These are phyloP conservation scores for Blastomussa wellsi DNA, from an alignment of 92 coral and sea anemone genomes.

Conservation along the genomic window DNA sequence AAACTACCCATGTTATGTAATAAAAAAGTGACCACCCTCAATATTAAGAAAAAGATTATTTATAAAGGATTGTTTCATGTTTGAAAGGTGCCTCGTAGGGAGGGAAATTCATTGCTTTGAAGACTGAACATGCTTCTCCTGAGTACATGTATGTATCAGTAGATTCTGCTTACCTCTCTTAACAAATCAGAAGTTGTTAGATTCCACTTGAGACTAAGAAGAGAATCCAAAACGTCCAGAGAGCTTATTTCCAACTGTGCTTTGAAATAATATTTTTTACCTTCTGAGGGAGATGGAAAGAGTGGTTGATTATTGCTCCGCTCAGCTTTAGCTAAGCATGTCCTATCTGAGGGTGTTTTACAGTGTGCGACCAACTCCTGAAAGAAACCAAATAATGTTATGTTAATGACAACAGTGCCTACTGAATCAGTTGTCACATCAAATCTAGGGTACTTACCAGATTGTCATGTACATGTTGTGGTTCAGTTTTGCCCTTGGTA, in stretches of 20 bases:
- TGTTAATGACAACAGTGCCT: neutral
- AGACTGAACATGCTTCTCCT: no score
- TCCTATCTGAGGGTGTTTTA: neutral
- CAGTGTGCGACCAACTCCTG: slow-evolving; percentile 55
- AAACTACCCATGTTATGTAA: no score
- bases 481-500: no score
- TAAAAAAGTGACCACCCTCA: no score
- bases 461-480: no score
- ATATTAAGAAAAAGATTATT: no score
- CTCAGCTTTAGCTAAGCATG: neutral
- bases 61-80: no score
- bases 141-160: neutral
- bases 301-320: slow-evolving; percentile 32
- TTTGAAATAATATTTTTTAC: slow-evolving; percentile 51
- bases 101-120: no score
- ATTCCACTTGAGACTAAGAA: slow-evolving; percentile 28
- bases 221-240: neutral
- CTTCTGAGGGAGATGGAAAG: slow-evolving; percentile 55
- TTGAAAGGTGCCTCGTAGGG: no score
- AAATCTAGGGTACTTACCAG: no score
- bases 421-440: neutral
- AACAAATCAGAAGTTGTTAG: neutral
- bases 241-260: neutral
- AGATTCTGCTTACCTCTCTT: neutral
- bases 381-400: neutral